Base-by-base conservation (phyloP, 2,888 invertebrate genomes). In the Meiosimyza platycephala region DNA sequence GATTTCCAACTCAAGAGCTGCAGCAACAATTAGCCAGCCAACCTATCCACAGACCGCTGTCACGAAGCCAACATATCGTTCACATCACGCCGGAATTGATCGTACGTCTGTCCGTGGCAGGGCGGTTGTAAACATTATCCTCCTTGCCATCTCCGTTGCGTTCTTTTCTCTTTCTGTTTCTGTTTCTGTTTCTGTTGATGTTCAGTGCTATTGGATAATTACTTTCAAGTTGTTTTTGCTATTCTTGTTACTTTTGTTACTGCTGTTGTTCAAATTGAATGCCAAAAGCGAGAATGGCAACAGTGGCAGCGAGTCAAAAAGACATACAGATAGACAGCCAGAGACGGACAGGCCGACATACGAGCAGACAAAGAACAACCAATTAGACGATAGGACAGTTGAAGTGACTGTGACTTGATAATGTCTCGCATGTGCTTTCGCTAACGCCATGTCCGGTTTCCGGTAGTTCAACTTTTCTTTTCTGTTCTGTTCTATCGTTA, bases 161-260 rank as follows among this genome's bases (percentile, higher is more conserved):
- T 22, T 51, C 48, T 50, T 6, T 18, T 16, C 51, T 6, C 13
- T 15, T 28, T 52, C 51, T 0, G 6, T 3, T 6, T 28, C 57
- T 15, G 28, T 15, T 28, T 52, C 51, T 0, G 6, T 3, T 6
- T 28, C 57, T 15, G 28, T 72, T 55, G 51, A 28, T 52, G 66
- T 60, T 62, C 72, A 22, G 76, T 72, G 72, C 73, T 76, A 78
- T 78, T 81, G 84, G 81, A 84, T 84, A 84, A 84, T 84, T 85
- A 83, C 83, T 85, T 83, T 83, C 79, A 80, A 85, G 81, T 81
- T 80, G 81, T 84, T 74, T 75, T 77, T 79, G 79, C 75, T 64
- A 50, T 40, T 40, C 40, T 40, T 40, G 40, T 40, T 40, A 40
- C 40, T 40, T 40, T 40, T 40, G 40, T 40, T 40, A 40, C 40